phyloP scores from a whole-genome alignment of 1,140 invertebrate genomes.

The Tetraneura akinire region DNA sequence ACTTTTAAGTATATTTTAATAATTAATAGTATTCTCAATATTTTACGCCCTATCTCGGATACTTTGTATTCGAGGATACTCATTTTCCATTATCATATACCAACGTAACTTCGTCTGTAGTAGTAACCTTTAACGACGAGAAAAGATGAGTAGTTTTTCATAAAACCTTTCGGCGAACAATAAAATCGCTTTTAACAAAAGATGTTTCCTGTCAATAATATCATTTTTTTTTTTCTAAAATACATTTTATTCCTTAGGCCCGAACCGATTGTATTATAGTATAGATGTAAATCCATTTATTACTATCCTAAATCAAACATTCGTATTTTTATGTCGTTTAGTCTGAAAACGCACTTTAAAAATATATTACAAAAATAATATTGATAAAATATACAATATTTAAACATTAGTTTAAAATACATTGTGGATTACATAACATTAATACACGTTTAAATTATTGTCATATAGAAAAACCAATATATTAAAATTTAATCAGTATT shows the following conservation, averaged over 20 bases:
- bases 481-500: too few species aligned
- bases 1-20: background rate
- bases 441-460: too few species aligned
- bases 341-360: background rate
- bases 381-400: too few species aligned
- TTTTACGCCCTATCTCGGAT: background rate
- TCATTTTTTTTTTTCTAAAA: conserved; percentile 17
- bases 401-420: too few species aligned
- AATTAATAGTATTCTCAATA: conserved; percentile 31
- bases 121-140: background rate
- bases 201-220: conserved; percentile 26
- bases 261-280: too few species aligned
- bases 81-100: conserved; percentile 33
- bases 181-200: conserved; percentile 34
- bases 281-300: too few species aligned
- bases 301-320: background rate
- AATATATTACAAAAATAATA: too few species aligned
- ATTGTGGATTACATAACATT: too few species aligned
- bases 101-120: too few species aligned
- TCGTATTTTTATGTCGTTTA: background rate
- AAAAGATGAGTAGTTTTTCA: conserved; percentile 27
- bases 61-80: background rate
- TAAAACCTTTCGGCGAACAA: conserved; percentile 24
- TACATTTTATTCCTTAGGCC: conserved; percentile 20
- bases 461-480: too few species aligned